These are phyloP conservation scores for Syrmaticus mikado DNA, from an alignment of 2,113 vertebrate species.

Conservation along the genomic window DNA sequence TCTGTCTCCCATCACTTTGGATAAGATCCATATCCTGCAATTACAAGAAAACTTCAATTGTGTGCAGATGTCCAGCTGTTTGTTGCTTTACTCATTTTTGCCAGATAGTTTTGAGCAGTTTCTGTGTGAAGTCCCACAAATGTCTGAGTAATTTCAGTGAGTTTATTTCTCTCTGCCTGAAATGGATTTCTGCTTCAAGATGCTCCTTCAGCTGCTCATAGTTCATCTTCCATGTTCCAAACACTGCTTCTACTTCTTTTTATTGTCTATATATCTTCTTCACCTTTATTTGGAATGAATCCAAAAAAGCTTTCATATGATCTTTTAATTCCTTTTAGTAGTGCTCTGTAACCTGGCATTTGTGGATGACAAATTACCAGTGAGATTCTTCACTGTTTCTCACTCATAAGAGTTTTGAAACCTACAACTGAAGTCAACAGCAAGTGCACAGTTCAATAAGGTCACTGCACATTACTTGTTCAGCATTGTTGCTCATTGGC, in stretches of 20 bases:
- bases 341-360: neutral
- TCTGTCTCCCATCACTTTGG: neutral
- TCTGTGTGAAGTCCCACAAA: neutral
- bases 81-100: neutral
- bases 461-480: accelerated
- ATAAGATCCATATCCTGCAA: neutral
- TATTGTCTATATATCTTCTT: neutral
- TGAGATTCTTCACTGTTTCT: neutral
- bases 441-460: neutral
- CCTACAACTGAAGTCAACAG: neutral
- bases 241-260: neutral
- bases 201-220: neutral
- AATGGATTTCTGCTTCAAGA: conserved; percentile 27
- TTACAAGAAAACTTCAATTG: neutral
- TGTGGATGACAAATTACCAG: neutral
- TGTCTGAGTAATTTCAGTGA: neutral
- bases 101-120: neutral
- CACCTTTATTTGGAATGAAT: neutral
- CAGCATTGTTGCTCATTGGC: neutral
- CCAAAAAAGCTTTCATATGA: neutral
- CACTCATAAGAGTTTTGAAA: neutral
- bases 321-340: neutral
- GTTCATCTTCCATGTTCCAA: neutral
- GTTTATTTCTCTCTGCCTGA: neutral
- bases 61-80: neutral